Base-by-base conservation (phyloP, 2,797 vertebrate genomes). In the Enteromius viviparus region DNA sequence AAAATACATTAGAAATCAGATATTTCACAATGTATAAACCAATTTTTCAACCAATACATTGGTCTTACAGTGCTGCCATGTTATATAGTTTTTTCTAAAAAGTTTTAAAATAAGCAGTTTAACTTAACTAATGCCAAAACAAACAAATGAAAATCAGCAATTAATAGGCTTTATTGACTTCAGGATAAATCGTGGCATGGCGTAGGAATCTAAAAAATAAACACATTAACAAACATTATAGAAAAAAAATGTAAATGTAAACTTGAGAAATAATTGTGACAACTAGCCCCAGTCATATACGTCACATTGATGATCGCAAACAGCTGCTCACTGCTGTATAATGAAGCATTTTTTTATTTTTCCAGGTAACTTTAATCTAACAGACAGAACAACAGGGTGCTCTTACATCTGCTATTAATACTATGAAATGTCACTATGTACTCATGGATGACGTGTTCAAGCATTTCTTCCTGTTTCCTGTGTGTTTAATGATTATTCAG, bases 401-500 rank as follows among this genome's bases (percentile, higher is more conserved):
- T 70, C 5, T 37, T 14, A 47, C 42, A 78, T 84, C 53, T 64
- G 74, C 71, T 83, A 23, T n/a, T 71, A 49, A 83, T 62, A 40
- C 8, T 51, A 29, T 29, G 3, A 66, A 49, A 77, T 83, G 29
- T 78, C 64, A 58, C 12, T 40, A 21, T 34, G 37, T 60, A 19
- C 45, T 64, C 29, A 45, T 40, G 14, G 29, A 78, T 84, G 68
- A 71, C n/a, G 47, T 64, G 42, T 11, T 71, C 58, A 65, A 19
- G 40, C 45, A 15, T 78, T 42, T 80, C 74, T 80, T 83, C 76
- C 49, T 29, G 32, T 42, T 62, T 78, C 26, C 74, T 86, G 78
- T 84, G 74, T 84, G 60, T 62, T 81, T 37, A 78, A 65, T 64
- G 75, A 76, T 86, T 55, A 49, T 81, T 81, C 65, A 53, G 17